Evolutionary conservation across 2,888 invertebrate genomes (phyloP), one percentile per base, ranked within the genome.

Genomic region (Onthophagus sagittarius): DNA sequence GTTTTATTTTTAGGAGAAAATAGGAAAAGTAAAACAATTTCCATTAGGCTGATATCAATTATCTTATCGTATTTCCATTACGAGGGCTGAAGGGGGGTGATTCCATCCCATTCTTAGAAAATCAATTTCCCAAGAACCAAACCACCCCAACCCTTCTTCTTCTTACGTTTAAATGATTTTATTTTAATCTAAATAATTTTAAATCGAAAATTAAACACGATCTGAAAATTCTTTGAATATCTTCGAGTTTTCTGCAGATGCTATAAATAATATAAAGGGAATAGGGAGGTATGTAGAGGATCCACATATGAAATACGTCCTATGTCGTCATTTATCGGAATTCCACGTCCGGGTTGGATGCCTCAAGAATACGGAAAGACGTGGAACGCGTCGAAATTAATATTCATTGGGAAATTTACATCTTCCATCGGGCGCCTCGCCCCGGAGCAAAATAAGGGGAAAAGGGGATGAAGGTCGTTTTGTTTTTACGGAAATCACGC

Each of bases 291-390:
- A 74, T 73, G 72, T 72, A 72, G 71, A 72, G 71, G 74, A 72
- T 74, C 72, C 74, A 74, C 74, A 74, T 74, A 74, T 74, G 74
- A 74, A 74, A 74, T 72, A 73, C 74, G 74, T 69, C 70, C 62
- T 32, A 23, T 62, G 63, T 63, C 72, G 69, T 74, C 72, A 74
- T 72, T 74, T 73, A 74, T 71, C 67, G 71, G 69, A 23, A 32
- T 69, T 62, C 63, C 69, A 31, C 23, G 15, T 64, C 64, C 39
- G 14, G 62, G 62, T 9, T 15, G 73, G n/a, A 73, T 62, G 33
- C 70, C 71, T 14, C 32, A 65, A 63, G 73, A 73, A 73, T 73
- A 73, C 73, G 62, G 73, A 73, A 63, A 15, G 33, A 31, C n/a
- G n/a, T 2, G 67, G n/a, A 32, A 32, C 69, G 71, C 67, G 63